Evolutionary conservation across 1,140 invertebrate genomes (phyloP).

Genomic region (Venturia canescens): DNA sequence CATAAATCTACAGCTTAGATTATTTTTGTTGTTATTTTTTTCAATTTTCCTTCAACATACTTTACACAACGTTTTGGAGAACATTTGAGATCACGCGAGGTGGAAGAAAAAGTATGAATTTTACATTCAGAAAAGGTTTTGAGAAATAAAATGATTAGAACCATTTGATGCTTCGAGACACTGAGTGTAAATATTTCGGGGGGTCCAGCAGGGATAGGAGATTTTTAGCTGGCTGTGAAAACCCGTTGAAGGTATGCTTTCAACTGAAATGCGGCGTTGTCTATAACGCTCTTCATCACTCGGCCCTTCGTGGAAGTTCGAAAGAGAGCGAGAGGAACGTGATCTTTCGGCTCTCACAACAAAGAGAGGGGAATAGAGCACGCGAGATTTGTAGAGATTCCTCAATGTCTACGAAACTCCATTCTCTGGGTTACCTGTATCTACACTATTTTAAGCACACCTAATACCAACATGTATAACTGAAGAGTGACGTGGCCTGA

Average conservation of each 20-base stretch:
- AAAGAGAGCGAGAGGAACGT: constrained; percentile 21
- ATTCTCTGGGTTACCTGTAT: not conserved
- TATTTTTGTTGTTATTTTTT: not conserved
- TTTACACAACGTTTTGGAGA: too few species aligned
- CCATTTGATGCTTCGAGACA: not conserved
- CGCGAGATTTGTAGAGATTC: constrained; percentile 46
- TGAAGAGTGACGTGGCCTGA: constrained; percentile 53
- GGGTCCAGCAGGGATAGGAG: not conserved
- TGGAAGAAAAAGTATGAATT: too few species aligned
- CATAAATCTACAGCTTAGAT: not conserved
- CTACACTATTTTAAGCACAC: constrained; percentile 10
- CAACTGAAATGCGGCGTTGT: not conserved
- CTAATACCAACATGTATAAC: constrained; percentile 52
- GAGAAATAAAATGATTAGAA: not conserved
- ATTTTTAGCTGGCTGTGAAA: not conserved
- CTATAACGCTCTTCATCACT: not conserved
- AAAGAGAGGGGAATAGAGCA: constrained; percentile 3
- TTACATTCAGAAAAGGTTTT: too few species aligned
- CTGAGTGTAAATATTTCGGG: not conserved
- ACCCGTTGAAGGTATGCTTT: not conserved
- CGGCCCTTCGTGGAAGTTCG: not conserved
- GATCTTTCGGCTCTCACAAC: not conserved
- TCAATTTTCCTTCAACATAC: too few species aligned
- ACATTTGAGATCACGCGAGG: too few species aligned
- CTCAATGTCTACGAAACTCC: constrained; percentile 51